Percentiles rank a stretch among this genome's conserved stretches.
Evolutionary conservation across 2,797 vertebrate species (phyloP).

Genomic region (Darevskia mixta): DNA sequence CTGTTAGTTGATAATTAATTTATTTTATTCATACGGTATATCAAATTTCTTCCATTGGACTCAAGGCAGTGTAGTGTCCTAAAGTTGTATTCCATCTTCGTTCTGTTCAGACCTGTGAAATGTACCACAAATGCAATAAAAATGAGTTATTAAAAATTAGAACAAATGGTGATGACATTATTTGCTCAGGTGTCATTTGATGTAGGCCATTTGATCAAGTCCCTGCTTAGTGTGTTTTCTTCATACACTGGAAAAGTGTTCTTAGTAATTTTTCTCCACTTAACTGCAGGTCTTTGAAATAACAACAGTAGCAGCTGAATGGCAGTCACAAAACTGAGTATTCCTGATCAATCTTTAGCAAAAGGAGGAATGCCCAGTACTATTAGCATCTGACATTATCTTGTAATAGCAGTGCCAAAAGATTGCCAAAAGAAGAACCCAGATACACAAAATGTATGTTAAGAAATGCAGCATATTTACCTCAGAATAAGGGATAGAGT

Average conservation of each 20-base stretch:
- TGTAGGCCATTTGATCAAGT: neutral
- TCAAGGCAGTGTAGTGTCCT: too few relatives aligned
- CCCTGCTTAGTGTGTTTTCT: neutral
- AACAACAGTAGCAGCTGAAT: too few relatives aligned
- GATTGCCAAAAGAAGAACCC: neutral
- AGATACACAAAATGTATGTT: neutral
- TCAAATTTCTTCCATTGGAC: too few relatives aligned
- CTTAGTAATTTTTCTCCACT: neutral
- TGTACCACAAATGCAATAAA: too few relatives aligned
- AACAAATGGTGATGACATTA: neutral
- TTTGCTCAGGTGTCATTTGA: neutral
- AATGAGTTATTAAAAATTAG: too few relatives aligned
- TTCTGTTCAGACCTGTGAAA: too few relatives aligned
- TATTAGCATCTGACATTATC: neutral
- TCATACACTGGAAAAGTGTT: neutral
- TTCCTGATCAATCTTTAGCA: neutral
- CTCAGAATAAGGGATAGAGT: conserved; percentile 42
- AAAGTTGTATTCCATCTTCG: too few relatives aligned
- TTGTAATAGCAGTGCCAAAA: neutral
- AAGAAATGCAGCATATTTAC: conserved; percentile 4
- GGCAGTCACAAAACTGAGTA: neutral
- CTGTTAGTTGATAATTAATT: too few relatives aligned
- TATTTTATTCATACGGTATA: too few relatives aligned
- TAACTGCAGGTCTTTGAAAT: neutral
- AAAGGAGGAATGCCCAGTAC: neutral